These are phyloP conservation scores for Hippasteria phrygiana DNA, from an alignment of 53 echinoderm and acorn worm genomes.

Conservation along the genomic window DNA sequence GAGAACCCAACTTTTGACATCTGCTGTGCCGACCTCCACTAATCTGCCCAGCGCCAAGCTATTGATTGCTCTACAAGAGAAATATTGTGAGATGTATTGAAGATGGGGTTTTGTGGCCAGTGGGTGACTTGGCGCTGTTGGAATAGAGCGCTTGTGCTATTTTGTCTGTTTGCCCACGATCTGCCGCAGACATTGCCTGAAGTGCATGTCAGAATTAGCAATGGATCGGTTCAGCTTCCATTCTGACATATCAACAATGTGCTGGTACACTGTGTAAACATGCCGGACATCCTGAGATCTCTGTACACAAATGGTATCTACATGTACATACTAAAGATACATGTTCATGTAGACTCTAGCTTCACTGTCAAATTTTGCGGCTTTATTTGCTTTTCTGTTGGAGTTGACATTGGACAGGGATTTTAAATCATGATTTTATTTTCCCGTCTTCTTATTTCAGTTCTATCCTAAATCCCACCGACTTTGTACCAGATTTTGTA, in stretches of 20 bases:
- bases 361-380: too few species aligned
- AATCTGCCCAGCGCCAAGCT: conserved; percentile 44
- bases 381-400: too few species aligned
- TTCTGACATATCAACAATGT: neutral
- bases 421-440: too few species aligned
- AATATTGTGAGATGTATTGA: neutral
- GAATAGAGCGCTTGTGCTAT: neutral
- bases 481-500: too few species aligned
- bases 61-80: conserved; percentile 44
- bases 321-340: too few species aligned
- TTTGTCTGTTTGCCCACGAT: neutral
- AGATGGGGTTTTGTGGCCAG: neutral
- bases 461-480: too few species aligned
- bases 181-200: neutral
- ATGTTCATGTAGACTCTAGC: too few species aligned
- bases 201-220: neutral
- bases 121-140: neutral
- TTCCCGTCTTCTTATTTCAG: too few species aligned
- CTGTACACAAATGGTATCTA: too few species aligned
- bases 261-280: neutral
- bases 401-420: too few species aligned
- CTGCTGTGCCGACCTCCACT: conserved; percentile 44
- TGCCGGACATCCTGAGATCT: neutral
- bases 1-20: conserved; percentile 59
- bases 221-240: neutral